Base-by-base conservation (phyloP, 2,797 vertebrate genomes). In the Sarcoramphus papa region DNA sequence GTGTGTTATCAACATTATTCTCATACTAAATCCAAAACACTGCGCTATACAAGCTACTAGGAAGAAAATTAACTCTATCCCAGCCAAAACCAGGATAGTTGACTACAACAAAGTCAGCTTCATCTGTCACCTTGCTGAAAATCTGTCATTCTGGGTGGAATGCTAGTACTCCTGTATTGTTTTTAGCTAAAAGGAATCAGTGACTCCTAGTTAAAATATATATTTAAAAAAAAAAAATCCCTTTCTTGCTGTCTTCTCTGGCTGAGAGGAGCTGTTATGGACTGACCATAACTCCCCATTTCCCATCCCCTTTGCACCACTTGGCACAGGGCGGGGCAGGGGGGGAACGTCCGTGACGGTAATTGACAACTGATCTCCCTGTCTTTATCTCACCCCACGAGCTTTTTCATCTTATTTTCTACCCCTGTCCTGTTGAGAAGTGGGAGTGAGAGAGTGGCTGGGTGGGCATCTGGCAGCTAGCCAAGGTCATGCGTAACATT, bases 251-350 rank as follows among this genome's bases (percentile, higher is more conserved):
- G 10, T 22, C 53, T 45, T 67, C 24, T 40, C 50, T 50, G 11
- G 10, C 11, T 50, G 24, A 63, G 12, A 63, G 10, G 10, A 85
- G 7, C 7, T 74, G 5, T 51, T 59, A 30, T 6, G 21, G 22
- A 53, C 14, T 69, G 37, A 64, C 11, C 24, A 24, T 11, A 69
- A 27, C 13, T 1, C 10, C 9, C 6, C 8, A 17, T 62, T 95
- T 84, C 35, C 33, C 11, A 47, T 18, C 10, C 23, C 6, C 14
- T 80, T 76, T 53, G 24, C 4, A 9, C 4, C 9, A 12, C 3
- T 10, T 2, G 0, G 6, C 37, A 24, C 0, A 0, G 24, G 12
- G 27, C 5, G 1, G 30, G 17, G 13, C 41, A 12, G 41, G 14
- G 12, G 19, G 8, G 13, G 8, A 59, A 59, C 0, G 2, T 4